Percentiles rank a stretch among this genome's conserved stretches.
phyloP scores from a whole-genome alignment of 2,113 vertebrate species.

The Psilopsiagon aymara region DNA sequence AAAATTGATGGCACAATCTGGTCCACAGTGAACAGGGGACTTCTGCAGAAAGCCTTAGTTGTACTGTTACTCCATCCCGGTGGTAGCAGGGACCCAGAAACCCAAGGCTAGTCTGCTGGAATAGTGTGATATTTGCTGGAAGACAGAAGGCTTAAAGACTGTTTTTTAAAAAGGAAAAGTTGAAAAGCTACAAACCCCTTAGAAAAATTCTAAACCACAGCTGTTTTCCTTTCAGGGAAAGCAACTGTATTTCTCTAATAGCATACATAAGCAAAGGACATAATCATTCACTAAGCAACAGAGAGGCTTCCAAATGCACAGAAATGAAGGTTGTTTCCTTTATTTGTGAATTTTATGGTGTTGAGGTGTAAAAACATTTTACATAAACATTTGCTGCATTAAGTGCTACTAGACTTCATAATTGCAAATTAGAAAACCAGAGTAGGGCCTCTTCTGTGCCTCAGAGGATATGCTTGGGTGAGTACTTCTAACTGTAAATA shows the following conservation, averaged over 20 bases:
- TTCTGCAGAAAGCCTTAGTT: neutral
- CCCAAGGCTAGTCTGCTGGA: neutral
- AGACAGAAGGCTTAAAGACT: neutral
- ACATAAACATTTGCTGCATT: neutral
- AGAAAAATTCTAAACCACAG: neutral
- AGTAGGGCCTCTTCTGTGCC: neutral
- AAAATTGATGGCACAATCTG: conserved; percentile 61
- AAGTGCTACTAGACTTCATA: neutral
- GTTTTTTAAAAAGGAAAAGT: neutral
- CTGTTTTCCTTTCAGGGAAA: neutral
- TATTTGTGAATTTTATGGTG: neutral
- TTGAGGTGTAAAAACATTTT: neutral
- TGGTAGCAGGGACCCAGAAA: neutral
- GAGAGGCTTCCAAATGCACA: neutral
- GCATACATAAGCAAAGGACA: neutral
- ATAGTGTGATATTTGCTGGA: neutral
- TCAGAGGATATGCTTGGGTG: neutral
- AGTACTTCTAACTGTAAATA: neutral
- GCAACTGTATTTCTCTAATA: neutral
- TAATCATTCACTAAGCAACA: neutral
- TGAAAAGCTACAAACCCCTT: neutral
- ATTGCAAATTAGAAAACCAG: neutral
- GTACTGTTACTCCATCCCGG: neutral
- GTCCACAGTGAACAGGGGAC: neutral
- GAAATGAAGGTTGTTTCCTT: neutral